Evolutionary conservation across 2,888 invertebrate genomes (phyloP), one percentile per base, ranked within the genome.

Genomic region (Bombylius discolor): DNA sequence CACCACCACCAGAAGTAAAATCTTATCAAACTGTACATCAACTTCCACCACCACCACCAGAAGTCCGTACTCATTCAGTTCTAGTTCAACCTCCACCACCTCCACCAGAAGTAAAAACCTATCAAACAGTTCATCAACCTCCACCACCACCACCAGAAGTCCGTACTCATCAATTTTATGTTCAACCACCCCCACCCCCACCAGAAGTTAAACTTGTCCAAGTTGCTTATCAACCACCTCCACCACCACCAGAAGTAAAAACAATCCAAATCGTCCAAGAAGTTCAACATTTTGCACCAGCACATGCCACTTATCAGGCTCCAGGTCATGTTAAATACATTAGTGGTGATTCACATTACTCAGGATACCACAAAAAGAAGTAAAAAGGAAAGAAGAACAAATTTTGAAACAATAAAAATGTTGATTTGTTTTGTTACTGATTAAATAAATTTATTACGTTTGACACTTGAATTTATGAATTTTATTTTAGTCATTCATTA

Each of bases 111-210:
- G 47, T 55, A 1, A 55, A 44, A n/a, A 55, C 55, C 8, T 23
- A 50, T 2, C 50, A 55, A 47, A 23, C 50, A 7, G 33, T 55
- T 9, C 49, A 36, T 11, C 50, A 55, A 14, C 49, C 50, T 5
- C 55, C 55, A 23, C 50, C 42, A 47, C 55, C 55, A 39, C 50
- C 55, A 1, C 55, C 55, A 51, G 51, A 55, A 47, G 47, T 55
- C 5, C 50, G 47, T 47, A 50, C 49, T 31, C 46, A 50, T 7
- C 45, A 51, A 31, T 34, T 49, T 5, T 23, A 50, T 34, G 50
- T 47, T 32, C 50, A 55, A 13, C 42, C 32, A 4, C 55, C 50
- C 1, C 23, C 55, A 5, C 55, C 55, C 31, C 55, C 55, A 11
- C 55, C 55, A 49, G 55, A 55, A 47, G 39, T 55, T 2, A 55